Evolutionary conservation across 2,113 vertebrate genomes (phyloP).

Genomic region (Poicephalus meyeri): DNA sequence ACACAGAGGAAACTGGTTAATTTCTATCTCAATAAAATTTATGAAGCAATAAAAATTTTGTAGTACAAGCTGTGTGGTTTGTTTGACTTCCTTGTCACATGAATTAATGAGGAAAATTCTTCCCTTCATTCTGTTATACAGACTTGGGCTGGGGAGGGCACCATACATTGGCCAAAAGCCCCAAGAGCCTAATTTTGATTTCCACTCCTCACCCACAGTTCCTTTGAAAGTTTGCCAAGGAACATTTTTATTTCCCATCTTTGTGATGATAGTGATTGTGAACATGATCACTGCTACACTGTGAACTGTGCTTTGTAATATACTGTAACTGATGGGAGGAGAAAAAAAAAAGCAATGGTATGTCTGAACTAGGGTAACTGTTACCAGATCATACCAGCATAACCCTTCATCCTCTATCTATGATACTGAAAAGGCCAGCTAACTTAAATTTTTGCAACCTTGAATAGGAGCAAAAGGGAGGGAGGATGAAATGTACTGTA

Average conservation of each 20-base stretch:
- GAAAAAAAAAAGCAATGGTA: neutral
- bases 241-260: neutral
- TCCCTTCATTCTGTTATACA: neutral
- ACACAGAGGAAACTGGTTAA: slow-evolving; percentile 40
- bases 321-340: rapidly evolving
- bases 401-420: neutral
- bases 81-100: slow-evolving; percentile 33
- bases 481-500: neutral
- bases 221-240: neutral
- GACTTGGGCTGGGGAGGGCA: neutral
- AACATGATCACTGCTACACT: rapidly evolving
- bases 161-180: neutral
- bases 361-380: neutral
- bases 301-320: neutral
- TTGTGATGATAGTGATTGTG: neutral
- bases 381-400: neutral
- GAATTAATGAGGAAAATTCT: slow-evolving; percentile 11
- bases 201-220: neutral
- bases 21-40: slow-evolving; percentile 62
- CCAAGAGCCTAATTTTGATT: neutral
- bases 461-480: neutral
- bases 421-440: neutral
- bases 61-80: slow-evolving; percentile 33
- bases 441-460: neutral
- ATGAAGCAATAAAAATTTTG: slow-evolving; percentile 49